Base-by-base conservation (phyloP, 1,140 invertebrate genomes). In the Eriosoma lanigerum region DNA sequence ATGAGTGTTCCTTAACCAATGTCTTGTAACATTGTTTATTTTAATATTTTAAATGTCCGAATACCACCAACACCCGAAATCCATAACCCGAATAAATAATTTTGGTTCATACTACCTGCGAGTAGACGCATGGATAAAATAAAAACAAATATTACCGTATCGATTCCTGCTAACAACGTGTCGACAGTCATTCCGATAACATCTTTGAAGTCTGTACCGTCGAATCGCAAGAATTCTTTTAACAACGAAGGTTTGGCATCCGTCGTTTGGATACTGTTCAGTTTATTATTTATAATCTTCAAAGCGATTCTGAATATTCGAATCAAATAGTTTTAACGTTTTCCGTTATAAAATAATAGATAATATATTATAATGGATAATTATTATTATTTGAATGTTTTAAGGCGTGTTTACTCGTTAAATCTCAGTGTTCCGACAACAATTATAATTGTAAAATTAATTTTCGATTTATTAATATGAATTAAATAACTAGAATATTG, bases 131-230 rank as follows among this genome's bases (percentile, higher is more conserved):
- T n/a, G n/a, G n/a, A n/a, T n/a, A n/a, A n/a, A n/a, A n/a, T 38
- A 38, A 8, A 38, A 38, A 38, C 32, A 38, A 21, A 44, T 66
- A 68, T 50, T 88, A 93, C 92, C 73, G 95, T 97, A 85, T 96
- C 94, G 52, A 96, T 90, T 66, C 94, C 94, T 46, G 93, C 95
- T 81, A 96, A 87, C 8, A 96, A 84, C 84, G 95, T 90, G 86
- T 96, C 95, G 44, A 92, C 91, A 32, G 92, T 89, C 87, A 95
- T 92, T 70, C 93, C 93, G 29, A 92, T 87, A 10, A 96, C 87
- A 86, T 96, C 95, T 84, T 92, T 92, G 21, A 89, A 86, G 85
- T 94, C 90, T 3, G 94, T 83, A 82, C 89, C 89, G 3, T 89
- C 86, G 82, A 90, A 90, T 32, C 88, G 84, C 0, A 94, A 85